These are phyloP conservation scores for Anoura caudifer DNA, from an alignment of 2,113 vertebrate species.

Conservation along the genomic window DNA sequence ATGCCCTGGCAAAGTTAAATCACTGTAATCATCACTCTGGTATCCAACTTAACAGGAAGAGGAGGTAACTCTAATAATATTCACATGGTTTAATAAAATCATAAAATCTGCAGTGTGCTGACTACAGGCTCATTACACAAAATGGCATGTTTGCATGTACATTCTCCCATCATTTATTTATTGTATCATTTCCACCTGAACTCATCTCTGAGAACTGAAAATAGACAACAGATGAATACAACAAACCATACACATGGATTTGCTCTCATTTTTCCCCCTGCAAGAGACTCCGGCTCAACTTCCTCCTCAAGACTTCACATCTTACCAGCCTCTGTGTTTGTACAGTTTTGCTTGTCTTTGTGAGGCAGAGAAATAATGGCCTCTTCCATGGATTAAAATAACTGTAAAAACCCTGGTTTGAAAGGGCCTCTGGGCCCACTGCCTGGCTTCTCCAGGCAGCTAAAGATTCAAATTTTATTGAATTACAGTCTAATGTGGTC, in stretches of 20 bases:
- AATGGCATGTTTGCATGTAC: not conserved
- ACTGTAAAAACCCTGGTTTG: slow-evolving; percentile 64
- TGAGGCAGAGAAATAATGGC: slow-evolving; percentile 50
- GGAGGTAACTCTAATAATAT: not conserved
- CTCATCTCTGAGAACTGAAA: not conserved
- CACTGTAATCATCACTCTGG: not conserved
- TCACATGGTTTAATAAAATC: not conserved
- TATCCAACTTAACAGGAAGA: not conserved
- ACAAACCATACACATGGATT: not conserved
- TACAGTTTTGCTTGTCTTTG: slow-evolving; percentile 51
- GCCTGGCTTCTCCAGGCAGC: slow-evolving; percentile 63
- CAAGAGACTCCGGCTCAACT: slow-evolving; percentile 17
- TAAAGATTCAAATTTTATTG: slow-evolving; percentile 65
- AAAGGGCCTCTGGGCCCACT: slow-evolving; percentile 73
- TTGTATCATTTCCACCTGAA: not conserved
- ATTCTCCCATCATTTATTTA: not conserved
- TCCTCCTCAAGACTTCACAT: not conserved
- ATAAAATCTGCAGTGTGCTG: too few relatives aligned
- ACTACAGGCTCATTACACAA: not conserved
- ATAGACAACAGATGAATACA: not conserved
- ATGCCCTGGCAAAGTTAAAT: not conserved
- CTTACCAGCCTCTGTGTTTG: slow-evolving; percentile 6
- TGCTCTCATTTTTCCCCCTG: not conserved
- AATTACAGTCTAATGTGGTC: slow-evolving; percentile 40
- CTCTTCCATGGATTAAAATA: slow-evolving; percentile 67